phyloP scores from a whole-genome alignment of 1,140 invertebrate species.

The Neodiprion pinetum region DNA sequence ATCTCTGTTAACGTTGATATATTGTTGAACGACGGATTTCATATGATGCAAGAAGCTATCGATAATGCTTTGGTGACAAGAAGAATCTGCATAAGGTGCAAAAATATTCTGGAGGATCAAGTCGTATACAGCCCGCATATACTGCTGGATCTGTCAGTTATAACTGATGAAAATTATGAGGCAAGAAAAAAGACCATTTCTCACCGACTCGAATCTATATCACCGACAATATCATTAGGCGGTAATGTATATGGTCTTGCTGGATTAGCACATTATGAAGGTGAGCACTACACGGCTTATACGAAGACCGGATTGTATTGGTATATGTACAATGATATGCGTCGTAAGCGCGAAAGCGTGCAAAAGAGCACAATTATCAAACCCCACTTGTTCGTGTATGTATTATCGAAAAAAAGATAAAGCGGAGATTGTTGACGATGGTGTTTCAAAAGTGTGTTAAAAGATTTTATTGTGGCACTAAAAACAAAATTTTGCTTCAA shows the following conservation, averaged over 20 bases:
- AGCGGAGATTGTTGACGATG: too few species aligned
- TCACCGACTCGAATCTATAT: slow-evolving; percentile 14
- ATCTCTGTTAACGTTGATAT: background rate
- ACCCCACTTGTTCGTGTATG: background rate
- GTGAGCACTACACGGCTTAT: background rate
- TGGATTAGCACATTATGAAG: background rate
- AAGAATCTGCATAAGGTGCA: background rate
- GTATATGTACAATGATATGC: background rate
- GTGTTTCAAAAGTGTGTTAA: too few species aligned
- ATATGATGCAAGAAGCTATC: background rate
- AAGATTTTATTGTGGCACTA: too few species aligned
- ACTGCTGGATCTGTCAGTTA: background rate
- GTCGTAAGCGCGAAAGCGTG: background rate
- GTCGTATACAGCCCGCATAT: background rate
- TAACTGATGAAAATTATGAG: background rate
- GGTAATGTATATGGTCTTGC: slow-evolving; percentile 4
- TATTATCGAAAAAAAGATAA: background rate
- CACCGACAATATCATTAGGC: slow-evolving; percentile 13
- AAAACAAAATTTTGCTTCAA: too few species aligned
- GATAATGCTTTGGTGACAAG: background rate
- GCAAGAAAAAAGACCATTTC: slow-evolving; percentile 13
- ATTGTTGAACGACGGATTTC: background rate
- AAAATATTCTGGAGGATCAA: background rate
- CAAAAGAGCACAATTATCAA: background rate
- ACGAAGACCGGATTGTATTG: background rate